Base-by-base conservation (phyloP, 2,888 invertebrate species). In the Machimus atricapillus region DNA sequence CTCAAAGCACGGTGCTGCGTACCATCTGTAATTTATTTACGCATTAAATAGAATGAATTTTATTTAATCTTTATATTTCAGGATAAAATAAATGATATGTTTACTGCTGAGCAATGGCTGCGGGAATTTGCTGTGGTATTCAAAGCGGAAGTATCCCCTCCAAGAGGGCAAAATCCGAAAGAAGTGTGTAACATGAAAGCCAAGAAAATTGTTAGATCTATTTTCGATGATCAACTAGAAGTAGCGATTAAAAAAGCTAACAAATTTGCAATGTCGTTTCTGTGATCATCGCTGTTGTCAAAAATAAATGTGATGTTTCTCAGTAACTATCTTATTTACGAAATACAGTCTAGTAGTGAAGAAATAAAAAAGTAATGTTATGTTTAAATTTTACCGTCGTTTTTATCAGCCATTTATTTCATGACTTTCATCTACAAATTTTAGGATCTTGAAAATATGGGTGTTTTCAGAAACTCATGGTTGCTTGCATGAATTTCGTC, bases 71-170 rank as follows among this genome's bases (percentile, higher is more conserved):
- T n/a, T 52, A 8, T 31, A 78, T 77, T 87, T 87, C 90, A 96
- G 96, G 92, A 94, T 89, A 91, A 94, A 88, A 93, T 93, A 86
- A 94, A 93, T 12, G 91, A 93, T 9, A 89, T 92, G 14, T 96
- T 97, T 90, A 94, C 94, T 81, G 97, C 97, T 0, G 92, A 94
- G 90, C 93, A 93, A 83, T 97, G 97, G 97, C 93, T 97, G 92
- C 90, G 93, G 77, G 93, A 94, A 88, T 93, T 96, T 46, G 93
- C 94, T 81, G 91, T 93, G 0, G 94, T 95, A 88, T 95, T 97
- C 91, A 92, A 93, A n/a, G 94, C 94, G 0, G 91, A 92, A 46
- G 92, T 94, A 31, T 90, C 91, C 6, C 91, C 94, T 1, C 93
- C 94, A 0, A 94, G 93, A 91, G 94, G 94, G n/a, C 94, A 95